phyloP scores from a whole-genome alignment of 2,888 invertebrate species.

The Eurytoma adleriae region DNA sequence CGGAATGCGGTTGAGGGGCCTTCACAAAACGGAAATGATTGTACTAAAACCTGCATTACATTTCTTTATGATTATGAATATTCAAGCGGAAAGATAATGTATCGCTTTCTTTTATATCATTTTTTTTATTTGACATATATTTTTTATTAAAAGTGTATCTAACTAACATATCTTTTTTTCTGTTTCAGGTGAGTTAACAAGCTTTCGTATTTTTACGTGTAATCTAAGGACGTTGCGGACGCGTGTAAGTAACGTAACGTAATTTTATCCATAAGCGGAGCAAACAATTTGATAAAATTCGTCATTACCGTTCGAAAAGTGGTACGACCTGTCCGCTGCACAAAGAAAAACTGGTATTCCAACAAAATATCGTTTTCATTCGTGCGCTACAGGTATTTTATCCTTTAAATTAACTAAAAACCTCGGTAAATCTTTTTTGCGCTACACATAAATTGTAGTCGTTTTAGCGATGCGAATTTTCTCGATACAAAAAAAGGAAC shows the following conservation, averaged over 20 bases:
- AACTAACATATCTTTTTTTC: not conserved
- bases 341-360: too few relatives aligned
- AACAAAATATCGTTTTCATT: not conserved
- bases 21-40: conserved; percentile 6
- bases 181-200: conserved; percentile 42
- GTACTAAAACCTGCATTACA: not conserved
- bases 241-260: conserved; percentile 17
- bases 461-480: conserved; percentile 37
- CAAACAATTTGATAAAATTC: too few relatives aligned
- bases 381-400: not conserved
- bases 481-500: conserved; percentile 29
- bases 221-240: not conserved
- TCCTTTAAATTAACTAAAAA: conserved; percentile 28
- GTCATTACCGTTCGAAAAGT: too few relatives aligned
- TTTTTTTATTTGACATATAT: too few relatives aligned
- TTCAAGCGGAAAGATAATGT: too few relatives aligned
- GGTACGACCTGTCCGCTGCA: too few relatives aligned
- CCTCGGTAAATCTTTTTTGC: conserved; percentile 20
- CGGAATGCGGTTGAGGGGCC: not conserved
- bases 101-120: too few relatives aligned
- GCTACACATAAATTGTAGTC: conserved; percentile 10
- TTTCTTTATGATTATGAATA: too few relatives aligned
- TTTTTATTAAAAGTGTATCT: too few relatives aligned
- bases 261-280: not conserved
- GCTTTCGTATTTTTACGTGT: not conserved